A percentile compares a stretch with the other conserved stretches of the same genome.
Conservation (phyloP, 2,888 invertebrate genomes). For the Andrena bicolor region DNA sequence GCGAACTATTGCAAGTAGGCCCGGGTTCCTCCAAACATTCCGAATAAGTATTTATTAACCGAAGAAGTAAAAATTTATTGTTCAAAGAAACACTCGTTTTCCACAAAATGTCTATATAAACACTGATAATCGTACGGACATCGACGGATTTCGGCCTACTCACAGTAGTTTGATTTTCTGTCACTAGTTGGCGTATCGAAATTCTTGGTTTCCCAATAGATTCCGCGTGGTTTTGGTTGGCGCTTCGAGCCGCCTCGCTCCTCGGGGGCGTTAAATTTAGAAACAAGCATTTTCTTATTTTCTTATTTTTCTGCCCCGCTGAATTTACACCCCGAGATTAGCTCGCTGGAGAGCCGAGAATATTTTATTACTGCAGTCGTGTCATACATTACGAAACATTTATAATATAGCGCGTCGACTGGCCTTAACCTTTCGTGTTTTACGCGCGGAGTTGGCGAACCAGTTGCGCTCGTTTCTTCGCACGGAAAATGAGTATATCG, state of each 20-base stretch:
- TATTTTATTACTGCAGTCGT: slow-evolving; percentile 13
- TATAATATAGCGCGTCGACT: slow-evolving; percentile 19
- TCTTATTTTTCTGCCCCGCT: neutral
- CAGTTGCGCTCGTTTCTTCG: slow-evolving; percentile 43
- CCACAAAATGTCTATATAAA: too few relatives aligned
- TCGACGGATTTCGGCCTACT: too few relatives aligned
- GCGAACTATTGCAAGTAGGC: too few relatives aligned
- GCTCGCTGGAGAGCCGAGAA: neutral
- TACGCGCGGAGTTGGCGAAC: slow-evolving; percentile 42
- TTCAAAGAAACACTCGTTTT: too few relatives aligned
- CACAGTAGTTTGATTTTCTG: too few relatives aligned
- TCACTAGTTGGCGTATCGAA: too few relatives aligned
- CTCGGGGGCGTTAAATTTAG: neutral
- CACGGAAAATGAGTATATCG: slow-evolving; percentile 23
- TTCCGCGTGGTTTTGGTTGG: neutral
- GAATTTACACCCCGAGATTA: neutral
- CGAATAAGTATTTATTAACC: too few relatives aligned
- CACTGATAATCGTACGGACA: too few relatives aligned
- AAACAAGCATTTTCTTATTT: neutral
- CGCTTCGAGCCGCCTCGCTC: too few relatives aligned
- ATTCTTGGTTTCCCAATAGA: too few relatives aligned
- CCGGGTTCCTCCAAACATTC: too few relatives aligned
- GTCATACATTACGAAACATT: slow-evolving; percentile 29
- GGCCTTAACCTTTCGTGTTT: slow-evolving; percentile 65
- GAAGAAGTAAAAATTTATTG: too few relatives aligned